These are phyloP conservation scores for Bradypodion pumilum DNA, from an alignment of 2,797 vertebrate species.

Conservation along the genomic window DNA sequence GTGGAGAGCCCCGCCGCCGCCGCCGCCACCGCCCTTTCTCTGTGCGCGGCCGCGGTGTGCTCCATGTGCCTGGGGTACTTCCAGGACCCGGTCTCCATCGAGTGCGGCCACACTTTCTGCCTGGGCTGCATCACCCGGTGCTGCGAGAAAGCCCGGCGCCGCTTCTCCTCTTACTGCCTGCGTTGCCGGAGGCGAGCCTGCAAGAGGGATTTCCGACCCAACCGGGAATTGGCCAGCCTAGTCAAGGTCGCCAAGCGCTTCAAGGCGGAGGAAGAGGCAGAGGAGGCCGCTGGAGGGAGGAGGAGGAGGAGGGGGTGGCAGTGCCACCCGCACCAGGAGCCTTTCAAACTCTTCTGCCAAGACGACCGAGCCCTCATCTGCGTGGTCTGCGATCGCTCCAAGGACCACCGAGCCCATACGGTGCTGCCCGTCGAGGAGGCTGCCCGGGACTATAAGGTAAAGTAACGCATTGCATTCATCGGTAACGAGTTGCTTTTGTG, in stretches of 20 bases:
- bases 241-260: constrained; percentile 42
- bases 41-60: constrained; percentile 66
- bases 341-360: constrained; percentile 59
- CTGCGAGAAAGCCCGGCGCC: constrained; percentile 33
- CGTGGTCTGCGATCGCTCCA: constrained; percentile 43
- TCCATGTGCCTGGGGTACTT: constrained; percentile 74
- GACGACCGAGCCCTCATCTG: constrained; percentile 45
- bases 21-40: too few relatives aligned
- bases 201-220: constrained; percentile 48
- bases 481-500: too few relatives aligned
- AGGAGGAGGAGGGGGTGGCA: too few relatives aligned
- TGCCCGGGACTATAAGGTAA: constrained; percentile 52
- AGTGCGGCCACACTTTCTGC: constrained; percentile 73
- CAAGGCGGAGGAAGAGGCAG: fast-evolving
- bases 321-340: constrained; percentile 43
- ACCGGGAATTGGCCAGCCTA: constrained; percentile 58
- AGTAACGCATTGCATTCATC: too few relatives aligned
- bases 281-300: fast-evolving
- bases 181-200: constrained; percentile 51
- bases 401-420: constrained; percentile 17
- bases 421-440: constrained; percentile 63
- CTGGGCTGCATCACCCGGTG: constrained; percentile 65
- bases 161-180: constrained; percentile 13
- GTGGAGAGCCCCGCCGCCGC: neutral
- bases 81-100: constrained; percentile 69